phyloP scores from a whole-genome alignment of 2,797 vertebrate species.

The Trichosurus vulpecula region DNA sequence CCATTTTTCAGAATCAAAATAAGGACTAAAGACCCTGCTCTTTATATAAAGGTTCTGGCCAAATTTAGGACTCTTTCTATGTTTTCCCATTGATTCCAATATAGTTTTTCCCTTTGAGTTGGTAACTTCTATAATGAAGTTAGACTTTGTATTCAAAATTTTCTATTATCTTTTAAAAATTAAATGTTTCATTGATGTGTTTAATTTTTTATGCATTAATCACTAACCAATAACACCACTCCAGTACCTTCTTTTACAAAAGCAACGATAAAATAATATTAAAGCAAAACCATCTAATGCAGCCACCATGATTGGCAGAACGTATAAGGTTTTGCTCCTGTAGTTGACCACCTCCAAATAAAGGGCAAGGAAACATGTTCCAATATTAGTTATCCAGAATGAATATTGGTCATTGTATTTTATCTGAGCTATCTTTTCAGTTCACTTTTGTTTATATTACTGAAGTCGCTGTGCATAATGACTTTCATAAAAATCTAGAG shows the following conservation, averaged over 20 bases:
- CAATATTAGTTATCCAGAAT: neutral
- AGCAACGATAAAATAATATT: neutral
- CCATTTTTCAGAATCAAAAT: neutral
- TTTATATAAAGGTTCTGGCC: neutral
- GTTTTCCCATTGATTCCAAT: neutral
- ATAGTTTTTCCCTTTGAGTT: neutral
- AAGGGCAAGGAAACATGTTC: neutral
- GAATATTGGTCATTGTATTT: neutral
- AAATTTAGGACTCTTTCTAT: neutral
- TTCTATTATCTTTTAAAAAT: neutral
- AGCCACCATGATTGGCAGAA: neutral
- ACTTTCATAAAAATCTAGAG: neutral
- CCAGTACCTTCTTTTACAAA: neutral
- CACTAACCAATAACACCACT: neutral
- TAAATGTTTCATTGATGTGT: neutral
- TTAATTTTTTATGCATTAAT: neutral
- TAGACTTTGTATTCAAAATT: neutral
- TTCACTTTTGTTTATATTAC: neutral
- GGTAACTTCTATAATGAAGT: neutral
- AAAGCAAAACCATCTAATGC: neutral
- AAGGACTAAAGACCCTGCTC: neutral
- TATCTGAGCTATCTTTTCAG: neutral
- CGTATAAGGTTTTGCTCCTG: neutral
- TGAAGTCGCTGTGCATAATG: neutral
- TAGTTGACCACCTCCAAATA: too few species aligned